Conservation (phyloP, 1,140 invertebrate genomes). For the Rhyzopertha dominica region DNA sequence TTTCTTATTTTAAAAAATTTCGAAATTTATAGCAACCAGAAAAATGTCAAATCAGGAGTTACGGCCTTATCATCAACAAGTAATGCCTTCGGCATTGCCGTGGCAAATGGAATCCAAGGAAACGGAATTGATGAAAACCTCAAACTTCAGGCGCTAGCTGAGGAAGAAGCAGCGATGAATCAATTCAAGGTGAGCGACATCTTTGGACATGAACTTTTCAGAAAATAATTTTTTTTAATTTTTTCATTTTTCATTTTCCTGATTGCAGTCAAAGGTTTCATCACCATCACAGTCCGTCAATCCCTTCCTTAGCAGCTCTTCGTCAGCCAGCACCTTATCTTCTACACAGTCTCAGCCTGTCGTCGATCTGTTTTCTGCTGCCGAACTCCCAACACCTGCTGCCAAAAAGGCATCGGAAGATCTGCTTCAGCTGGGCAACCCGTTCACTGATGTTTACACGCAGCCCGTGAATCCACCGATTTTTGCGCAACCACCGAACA, state of each 20-base stretch:
- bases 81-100: conserved; percentile 76
- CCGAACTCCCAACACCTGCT: conserved; percentile 40
- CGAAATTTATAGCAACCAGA: conserved; percentile 80
- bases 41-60: conserved; percentile 84
- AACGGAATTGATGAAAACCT: conserved; percentile 81
- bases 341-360: conserved; percentile 53
- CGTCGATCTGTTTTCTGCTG: conserved; percentile 69
- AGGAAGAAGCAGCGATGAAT: conserved; percentile 92
- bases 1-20: conserved; percentile 30
- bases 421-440: conserved; percentile 82
- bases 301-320: conserved; percentile 68
- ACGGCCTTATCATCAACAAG: conserved; percentile 84
- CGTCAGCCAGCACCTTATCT: conserved; percentile 50
- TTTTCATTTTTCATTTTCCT: conserved; percentile 1
- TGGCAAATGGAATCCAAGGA: conserved; percentile 60
- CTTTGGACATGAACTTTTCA: conserved; percentile 6
- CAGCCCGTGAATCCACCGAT: conserved; percentile 41
- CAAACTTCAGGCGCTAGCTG: conserved; percentile 81
- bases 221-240: background rate
- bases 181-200: conserved; percentile 78
- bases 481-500: conserved; percentile 48
- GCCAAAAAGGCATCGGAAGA: conserved; percentile 77
- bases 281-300: conserved; percentile 67
- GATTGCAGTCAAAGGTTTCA: conserved; percentile 68
- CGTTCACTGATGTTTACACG: conserved; percentile 83